A percentile compares a stretch with the other conserved stretches of the same genome.
Evolutionary conservation across 2,888 invertebrate genomes (phyloP).

Genomic region (Pteria penguin): DNA sequence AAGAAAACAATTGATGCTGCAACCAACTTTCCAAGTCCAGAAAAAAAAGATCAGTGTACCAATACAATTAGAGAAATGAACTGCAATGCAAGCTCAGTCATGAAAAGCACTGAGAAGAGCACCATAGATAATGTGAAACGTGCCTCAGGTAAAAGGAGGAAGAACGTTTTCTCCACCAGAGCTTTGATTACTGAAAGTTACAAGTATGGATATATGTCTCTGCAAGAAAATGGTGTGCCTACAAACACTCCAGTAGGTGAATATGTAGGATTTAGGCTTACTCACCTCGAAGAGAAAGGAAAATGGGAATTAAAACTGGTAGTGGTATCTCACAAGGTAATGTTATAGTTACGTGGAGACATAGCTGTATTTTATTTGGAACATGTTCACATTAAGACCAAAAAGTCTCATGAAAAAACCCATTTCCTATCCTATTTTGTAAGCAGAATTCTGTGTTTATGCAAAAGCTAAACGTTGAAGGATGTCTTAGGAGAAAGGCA

Average conservation of each 20-base stretch:
- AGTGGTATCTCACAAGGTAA: conserved; percentile 51
- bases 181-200: conserved; percentile 40
- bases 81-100: not conserved
- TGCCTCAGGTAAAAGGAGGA: conserved; percentile 3
- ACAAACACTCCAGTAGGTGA: conserved; percentile 50
- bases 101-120: not conserved
- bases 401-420: not conserved
- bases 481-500: too few species aligned
- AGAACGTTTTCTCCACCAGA: conserved; percentile 30
- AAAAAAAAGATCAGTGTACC: not conserved
- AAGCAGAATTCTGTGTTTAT: not conserved
- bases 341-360: not conserved
- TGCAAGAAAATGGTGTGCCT: conserved; percentile 22
- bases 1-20: not conserved
- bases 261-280: conserved; percentile 43
- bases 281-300: conserved; percentile 47
- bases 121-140: conserved; percentile 10
- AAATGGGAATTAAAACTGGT: conserved; percentile 51
- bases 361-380: not conserved
- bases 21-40: not conserved
- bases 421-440: not conserved
- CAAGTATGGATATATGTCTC: conserved; percentile 42
- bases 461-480: too few species aligned
- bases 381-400: not conserved
- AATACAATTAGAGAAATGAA: not conserved